Conservation (phyloP, 1,140 invertebrate genomes). For the Cephus cinctus region DNA sequence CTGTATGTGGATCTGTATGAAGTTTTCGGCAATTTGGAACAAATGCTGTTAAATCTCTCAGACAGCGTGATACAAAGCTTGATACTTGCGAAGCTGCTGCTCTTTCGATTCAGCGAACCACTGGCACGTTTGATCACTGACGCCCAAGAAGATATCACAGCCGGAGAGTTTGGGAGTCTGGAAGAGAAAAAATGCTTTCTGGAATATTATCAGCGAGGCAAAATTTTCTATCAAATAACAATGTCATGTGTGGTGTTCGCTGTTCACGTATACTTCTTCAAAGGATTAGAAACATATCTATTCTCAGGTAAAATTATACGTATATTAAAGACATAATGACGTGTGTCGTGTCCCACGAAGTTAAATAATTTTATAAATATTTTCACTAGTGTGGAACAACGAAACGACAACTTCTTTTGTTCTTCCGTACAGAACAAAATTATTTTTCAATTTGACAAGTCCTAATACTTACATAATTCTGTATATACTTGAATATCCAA, state of each 20-base stretch:
- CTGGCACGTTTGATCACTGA: slow-evolving; percentile 1
- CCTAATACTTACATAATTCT: slow-evolving; percentile 15
- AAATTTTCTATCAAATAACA: too few relatives aligned
- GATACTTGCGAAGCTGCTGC: slow-evolving; percentile 16
- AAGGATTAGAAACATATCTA: too few relatives aligned
- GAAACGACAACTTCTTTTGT: slow-evolving; percentile 12
- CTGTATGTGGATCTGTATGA: slow-evolving; percentile 7
- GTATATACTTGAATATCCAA: slow-evolving; percentile 18
- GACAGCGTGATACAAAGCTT: slow-evolving; percentile 10
- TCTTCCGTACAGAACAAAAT: slow-evolving; percentile 18
- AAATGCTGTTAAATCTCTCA: slow-evolving; percentile 12
- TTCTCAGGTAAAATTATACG: too few relatives aligned
- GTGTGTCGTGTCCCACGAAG: too few relatives aligned
- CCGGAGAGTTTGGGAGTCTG: neutral
- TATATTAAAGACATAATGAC: too few relatives aligned
- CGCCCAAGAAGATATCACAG: slow-evolving; percentile 1
- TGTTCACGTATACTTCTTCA: too few relatives aligned
- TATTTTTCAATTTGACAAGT: slow-evolving; percentile 11
- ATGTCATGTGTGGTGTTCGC: too few relatives aligned
- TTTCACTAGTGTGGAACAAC: slow-evolving; percentile 4
- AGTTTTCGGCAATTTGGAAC: slow-evolving; percentile 12
- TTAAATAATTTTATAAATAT: neutral
- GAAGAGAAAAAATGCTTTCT: slow-evolving; percentile 15
- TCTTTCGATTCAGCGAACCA: slow-evolving; percentile 4
- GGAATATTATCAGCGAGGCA: slow-evolving; percentile 22